These are phyloP conservation scores for Atta texana DNA, from an alignment of 1,140 invertebrate species.

Conservation along the genomic window DNA sequence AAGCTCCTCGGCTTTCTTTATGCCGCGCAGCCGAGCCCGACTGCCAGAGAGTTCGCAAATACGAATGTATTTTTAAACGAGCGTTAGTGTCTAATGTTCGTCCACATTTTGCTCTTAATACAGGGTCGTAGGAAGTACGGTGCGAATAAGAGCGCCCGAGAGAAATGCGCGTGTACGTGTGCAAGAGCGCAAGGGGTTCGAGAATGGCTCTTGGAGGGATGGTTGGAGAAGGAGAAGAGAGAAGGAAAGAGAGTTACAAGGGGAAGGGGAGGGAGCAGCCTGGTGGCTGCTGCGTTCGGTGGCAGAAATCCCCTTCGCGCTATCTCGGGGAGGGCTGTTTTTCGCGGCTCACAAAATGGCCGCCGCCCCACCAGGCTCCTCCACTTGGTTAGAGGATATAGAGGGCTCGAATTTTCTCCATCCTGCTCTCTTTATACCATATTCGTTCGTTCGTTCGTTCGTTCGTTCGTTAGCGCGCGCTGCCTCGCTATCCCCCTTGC, in stretches of 20 bases:
- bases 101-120: constrained; percentile 85
- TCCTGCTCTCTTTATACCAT: constrained; percentile 85
- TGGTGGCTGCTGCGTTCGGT: constrained; percentile 71
- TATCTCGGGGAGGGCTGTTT: constrained; percentile 86
- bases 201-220: constrained; percentile 64
- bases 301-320: constrained; percentile 79
- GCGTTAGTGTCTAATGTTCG: constrained; percentile 83
- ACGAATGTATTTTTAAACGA: constrained; percentile 77
- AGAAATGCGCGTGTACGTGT: constrained; percentile 51
- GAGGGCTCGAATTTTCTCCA: constrained; percentile 84
- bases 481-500: constrained; percentile 61
- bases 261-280: constrained; percentile 44
- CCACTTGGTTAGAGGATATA: constrained; percentile 71
- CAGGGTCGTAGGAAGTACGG: constrained; percentile 74
- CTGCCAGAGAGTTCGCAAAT: constrained; percentile 70
- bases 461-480: constrained; percentile 70
- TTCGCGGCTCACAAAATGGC: constrained; percentile 86
- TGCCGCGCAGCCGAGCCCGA: constrained; percentile 56
- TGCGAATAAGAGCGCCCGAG: constrained; percentile 75
- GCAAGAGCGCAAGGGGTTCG: constrained; percentile 50
- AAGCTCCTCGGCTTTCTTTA: constrained; percentile 58
- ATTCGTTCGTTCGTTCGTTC: constrained; percentile 82
- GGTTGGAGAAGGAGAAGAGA: constrained; percentile 43
- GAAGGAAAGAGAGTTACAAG: constrained; percentile 66
- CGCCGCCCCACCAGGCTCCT: constrained; percentile 81